These are phyloP conservation scores for Torymus auratus DNA, from an alignment of 2,888 invertebrate genomes.

Conservation along the genomic window DNA sequence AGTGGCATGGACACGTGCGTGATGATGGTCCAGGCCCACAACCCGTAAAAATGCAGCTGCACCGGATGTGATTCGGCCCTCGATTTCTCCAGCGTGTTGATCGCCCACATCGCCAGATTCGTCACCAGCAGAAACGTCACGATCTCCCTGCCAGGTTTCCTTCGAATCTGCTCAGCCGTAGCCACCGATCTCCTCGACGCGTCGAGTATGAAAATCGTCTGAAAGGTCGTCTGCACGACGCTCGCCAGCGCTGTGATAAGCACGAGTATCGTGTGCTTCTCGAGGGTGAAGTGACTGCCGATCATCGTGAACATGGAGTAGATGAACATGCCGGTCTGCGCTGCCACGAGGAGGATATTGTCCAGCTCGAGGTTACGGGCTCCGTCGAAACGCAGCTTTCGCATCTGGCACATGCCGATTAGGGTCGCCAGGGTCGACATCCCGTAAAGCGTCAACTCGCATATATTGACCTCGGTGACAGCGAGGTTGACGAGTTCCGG, in stretches of 20 bases:
- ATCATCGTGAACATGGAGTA: conserved; percentile 96
- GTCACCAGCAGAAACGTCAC: conserved; percentile 94
- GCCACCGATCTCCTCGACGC: conserved; percentile 91
- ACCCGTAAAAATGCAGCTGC: conserved; percentile 92
- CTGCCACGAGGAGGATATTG: conserved; percentile 93
- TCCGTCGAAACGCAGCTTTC: conserved; percentile 90
- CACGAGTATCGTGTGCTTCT: conserved; percentile 88
- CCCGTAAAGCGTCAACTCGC: conserved; percentile 91
- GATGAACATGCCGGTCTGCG: conserved; percentile 95
- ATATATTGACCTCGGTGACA: conserved; percentile 92
- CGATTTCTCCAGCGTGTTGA: conserved; percentile 94
- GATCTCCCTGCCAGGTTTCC: conserved; percentile 94
- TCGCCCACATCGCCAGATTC: conserved; percentile 96
- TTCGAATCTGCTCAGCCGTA: conserved; percentile 87
- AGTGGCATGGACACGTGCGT: conserved; percentile 95
- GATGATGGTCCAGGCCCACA: conserved; percentile 97
- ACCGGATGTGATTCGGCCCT: conserved; percentile 94
- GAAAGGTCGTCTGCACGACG: conserved; percentile 91
- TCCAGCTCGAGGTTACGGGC: conserved; percentile 90
- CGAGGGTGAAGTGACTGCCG: conserved; percentile 92
- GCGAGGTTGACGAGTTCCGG: conserved; percentile 89
- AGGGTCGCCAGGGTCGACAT: conserved; percentile 91
- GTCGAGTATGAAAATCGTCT: conserved; percentile 94
- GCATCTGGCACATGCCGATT: conserved; percentile 91
- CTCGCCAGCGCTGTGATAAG: conserved; percentile 90